These are phyloP conservation scores for Mimumesa dahlbomi DNA, from an alignment of 2,888 invertebrate genomes.

Conservation along the genomic window DNA sequence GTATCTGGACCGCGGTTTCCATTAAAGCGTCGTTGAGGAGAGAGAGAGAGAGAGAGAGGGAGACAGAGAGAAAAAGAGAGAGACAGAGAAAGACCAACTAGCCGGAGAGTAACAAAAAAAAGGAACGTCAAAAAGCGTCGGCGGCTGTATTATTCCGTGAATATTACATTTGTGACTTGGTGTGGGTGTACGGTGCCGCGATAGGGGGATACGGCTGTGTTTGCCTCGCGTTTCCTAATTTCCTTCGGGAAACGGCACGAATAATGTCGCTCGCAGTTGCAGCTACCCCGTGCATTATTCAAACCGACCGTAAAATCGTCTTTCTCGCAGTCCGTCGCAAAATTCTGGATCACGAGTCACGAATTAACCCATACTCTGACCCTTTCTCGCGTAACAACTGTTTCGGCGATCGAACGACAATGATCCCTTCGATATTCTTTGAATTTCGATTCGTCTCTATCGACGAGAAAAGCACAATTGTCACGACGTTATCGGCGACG, in stretches of 20 bases:
- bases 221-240: conserved; percentile 78
- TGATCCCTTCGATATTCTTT: too few species aligned
- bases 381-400: conserved; percentile 13
- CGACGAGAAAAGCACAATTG: too few species aligned
- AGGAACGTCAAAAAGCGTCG: conserved; percentile 49
- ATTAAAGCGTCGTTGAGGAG: conserved; percentile 50
- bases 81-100: conserved; percentile 31
- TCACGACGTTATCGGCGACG: too few species aligned
- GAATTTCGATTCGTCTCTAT: too few species aligned
- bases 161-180: conserved; percentile 80
- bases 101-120: too few species aligned
- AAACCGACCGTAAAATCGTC: conserved; percentile 64
- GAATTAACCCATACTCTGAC: conserved; percentile 15
- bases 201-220: conserved; percentile 59
- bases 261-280: conserved; percentile 74
- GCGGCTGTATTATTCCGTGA: conserved; percentile 77
- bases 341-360: too few species aligned
- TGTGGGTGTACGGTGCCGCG: conserved; percentile 36
- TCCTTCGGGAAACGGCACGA: conserved; percentile 79
- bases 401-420: too few species aligned
- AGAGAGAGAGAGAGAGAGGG: not conserved
- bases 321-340: too few species aligned
- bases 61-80: conserved; percentile 22
- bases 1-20: conserved; percentile 48
- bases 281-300: conserved; percentile 71